A percentile compares a stretch with the other conserved stretches of the same genome.
These are phyloP conservation scores for Tribolium freemani DNA, from an alignment of 2,888 invertebrate genomes.

Conservation along the genomic window DNA sequence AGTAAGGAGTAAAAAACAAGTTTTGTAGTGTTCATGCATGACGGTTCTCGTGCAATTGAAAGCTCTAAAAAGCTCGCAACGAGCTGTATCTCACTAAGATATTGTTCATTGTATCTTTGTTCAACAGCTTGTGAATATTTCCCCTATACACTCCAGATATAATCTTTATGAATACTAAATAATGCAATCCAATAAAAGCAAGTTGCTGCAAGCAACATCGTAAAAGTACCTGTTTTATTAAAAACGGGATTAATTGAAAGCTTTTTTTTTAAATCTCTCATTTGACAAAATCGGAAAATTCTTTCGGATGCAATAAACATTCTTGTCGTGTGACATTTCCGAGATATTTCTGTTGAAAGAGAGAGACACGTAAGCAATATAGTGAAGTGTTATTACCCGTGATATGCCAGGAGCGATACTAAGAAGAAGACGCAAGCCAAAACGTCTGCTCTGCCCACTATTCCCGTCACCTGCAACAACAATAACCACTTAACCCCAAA, in stretches of 20 bases:
- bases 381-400: conserved; percentile 73
- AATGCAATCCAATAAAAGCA: conserved; percentile 3
- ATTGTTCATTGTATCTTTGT: conserved; percentile 23
- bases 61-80: conserved; percentile 31
- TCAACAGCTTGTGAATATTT: conserved; percentile 1
- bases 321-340: conserved; percentile 12
- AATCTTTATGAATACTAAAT: conserved; percentile 13
- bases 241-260: not conserved
- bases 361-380: conserved; percentile 31
- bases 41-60: conserved; percentile 31
- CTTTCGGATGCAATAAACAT: conserved; percentile 30
- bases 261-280: conserved; percentile 9
- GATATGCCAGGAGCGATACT: conserved; percentile 83
- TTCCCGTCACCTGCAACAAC: conserved; percentile 82
- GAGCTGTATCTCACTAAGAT: conserved; percentile 18
- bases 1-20: conserved; percentile 16
- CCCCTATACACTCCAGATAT: not conserved
- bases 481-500: conserved; percentile 45
- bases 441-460: conserved; percentile 91
- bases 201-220: not conserved
- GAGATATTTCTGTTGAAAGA: conserved; percentile 27
- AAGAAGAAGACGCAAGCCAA: conserved; percentile 88
- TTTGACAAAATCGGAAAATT: conserved; percentile 27
- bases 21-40: conserved; percentile 28
- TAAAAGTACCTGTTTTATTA: not conserved